Evolutionary conservation across 2,888 invertebrate species (phyloP), one percentile per base, ranked within the genome.

Genomic region (Hirtodrosophila confusa): DNA sequence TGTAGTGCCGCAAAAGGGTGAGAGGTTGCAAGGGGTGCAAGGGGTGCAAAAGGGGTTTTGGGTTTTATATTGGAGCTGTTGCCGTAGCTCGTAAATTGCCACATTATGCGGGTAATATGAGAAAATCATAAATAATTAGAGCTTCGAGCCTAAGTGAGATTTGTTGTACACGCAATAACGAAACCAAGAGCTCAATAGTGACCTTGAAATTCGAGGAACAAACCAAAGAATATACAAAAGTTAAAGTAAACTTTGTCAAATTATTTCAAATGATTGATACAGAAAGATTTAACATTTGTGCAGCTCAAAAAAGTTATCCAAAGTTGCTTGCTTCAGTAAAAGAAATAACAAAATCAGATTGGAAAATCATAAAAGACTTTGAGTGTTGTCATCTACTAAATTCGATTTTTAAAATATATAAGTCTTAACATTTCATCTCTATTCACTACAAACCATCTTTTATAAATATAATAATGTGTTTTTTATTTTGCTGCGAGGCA

Each of bases 71-170:
- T 51, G 37, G 48, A 45, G 12, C 6, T 35, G 27, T 24, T 29
- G 27, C 29, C 51, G 51, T 53, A 48, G 54, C 73, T 73, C 65
- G 58, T 73, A 73, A 73, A 73, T 75, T 73, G 60, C 65, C 73
- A 73, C 65, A 56, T 73, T 73, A 60, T 72, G 74, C 41, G 74
- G 70, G 51, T 61, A 64, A 58, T 75, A 54, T 57, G 53, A 41
- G 50, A 65, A 75, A 77, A 68, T 75, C 68, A 71, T 65, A 68
- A 75, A 71, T 77, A 77, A 77, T 77, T 77, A 78, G 63, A 64
- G 61, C 44, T 41, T 35, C 48, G n/a, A 43, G 57, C 55, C 63
- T 75, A 75, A 75, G 72, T 75, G 58, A 67, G 61, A 67, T 71
- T 70, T 63, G 58, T 65, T 73, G 65, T 73, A 61, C 41, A 54